phyloP scores from a whole-genome alignment of 2,113 vertebrate genomes.

The Scatophagus argus region DNA sequence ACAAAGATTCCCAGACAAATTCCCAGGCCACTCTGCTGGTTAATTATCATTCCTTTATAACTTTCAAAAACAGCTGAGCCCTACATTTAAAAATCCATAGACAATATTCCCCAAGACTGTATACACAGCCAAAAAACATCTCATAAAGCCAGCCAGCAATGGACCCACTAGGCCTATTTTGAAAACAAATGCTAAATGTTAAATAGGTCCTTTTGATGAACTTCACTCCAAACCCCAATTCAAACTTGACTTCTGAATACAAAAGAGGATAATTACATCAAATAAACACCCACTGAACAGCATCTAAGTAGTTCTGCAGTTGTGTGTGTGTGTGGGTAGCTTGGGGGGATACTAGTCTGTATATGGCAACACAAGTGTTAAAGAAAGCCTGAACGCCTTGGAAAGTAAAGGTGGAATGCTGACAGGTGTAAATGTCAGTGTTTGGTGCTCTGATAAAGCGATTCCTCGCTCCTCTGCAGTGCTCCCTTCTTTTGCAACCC shows the following conservation, averaged over 20 bases:
- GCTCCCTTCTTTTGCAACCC: slow-evolving; percentile 13
- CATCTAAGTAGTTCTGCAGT: slow-evolving; percentile 18
- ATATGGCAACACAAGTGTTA: not conserved
- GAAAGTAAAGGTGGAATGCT: not conserved
- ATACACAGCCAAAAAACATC: slow-evolving; percentile 17
- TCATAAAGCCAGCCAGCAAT: slow-evolving; percentile 19
- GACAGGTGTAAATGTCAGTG: not conserved
- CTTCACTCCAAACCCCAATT: slow-evolving; percentile 25
- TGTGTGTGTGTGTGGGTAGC: not conserved
- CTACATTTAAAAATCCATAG: slow-evolving; percentile 45
- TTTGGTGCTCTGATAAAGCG: slow-evolving; percentile 43
- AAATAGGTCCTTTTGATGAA: slow-evolving; percentile 50
- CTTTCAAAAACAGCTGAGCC: slow-evolving; percentile 62
- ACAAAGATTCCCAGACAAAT: slow-evolving; percentile 35
- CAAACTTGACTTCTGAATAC: slow-evolving; percentile 44
- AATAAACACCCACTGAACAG: slow-evolving; percentile 26
- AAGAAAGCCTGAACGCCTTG: not conserved
- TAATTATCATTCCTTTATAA: slow-evolving; percentile 65
- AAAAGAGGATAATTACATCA: slow-evolving; percentile 50
- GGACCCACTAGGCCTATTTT: slow-evolving; percentile 29
- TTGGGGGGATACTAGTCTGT: not conserved
- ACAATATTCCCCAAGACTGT: slow-evolving; percentile 53
- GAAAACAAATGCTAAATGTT: slow-evolving; percentile 42
- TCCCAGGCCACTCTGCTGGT: slow-evolving; percentile 46
- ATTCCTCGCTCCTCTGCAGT: slow-evolving; percentile 17